phyloP scores from a whole-genome alignment of 1,140 invertebrate genomes.

The Drosophila pectinifera region DNA sequence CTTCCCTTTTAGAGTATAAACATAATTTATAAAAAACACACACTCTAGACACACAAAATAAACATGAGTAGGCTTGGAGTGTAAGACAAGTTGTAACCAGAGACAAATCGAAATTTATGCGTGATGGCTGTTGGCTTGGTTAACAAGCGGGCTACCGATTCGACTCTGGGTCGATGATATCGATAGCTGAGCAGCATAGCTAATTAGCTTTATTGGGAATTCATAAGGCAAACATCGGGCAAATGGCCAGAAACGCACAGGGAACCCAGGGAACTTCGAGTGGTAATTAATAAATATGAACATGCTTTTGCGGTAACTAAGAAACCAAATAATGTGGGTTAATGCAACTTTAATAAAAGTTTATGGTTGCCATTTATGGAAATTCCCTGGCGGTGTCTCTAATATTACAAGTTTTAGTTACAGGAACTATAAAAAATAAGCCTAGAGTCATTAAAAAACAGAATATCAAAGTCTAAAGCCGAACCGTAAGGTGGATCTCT shows the following conservation, averaged over 20 bases:
- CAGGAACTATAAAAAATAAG: not conserved
- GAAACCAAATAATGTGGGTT: constrained; percentile 33
- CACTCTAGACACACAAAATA: constrained; percentile 11
- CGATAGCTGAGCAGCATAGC: constrained; percentile 57
- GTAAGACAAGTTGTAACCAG: constrained; percentile 51
- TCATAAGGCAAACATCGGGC: constrained; percentile 18
- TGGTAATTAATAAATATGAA: constrained; percentile 29
- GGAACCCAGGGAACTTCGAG: not conserved
- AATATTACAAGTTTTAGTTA: not conserved
- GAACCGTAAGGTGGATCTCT: not conserved
- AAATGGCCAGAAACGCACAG: constrained; percentile 30
- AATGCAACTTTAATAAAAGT: constrained; percentile 20
- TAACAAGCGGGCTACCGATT: constrained; percentile 50
- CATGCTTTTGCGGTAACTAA: constrained; percentile 21
- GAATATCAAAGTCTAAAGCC: not conserved
- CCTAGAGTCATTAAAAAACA: not conserved
- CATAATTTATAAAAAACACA: constrained; percentile 41
- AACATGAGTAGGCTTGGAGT: constrained; percentile 32
- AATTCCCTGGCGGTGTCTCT: not conserved
- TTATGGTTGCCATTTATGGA: constrained; percentile 8
- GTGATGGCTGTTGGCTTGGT: constrained; percentile 47
- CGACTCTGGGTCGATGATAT: constrained; percentile 47
- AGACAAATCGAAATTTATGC: constrained; percentile 62
- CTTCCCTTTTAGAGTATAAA: constrained; percentile 23
- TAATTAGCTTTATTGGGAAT: constrained; percentile 40